Conservation (phyloP, 2,888 invertebrate species). For the Notodonta dromedarius region DNA sequence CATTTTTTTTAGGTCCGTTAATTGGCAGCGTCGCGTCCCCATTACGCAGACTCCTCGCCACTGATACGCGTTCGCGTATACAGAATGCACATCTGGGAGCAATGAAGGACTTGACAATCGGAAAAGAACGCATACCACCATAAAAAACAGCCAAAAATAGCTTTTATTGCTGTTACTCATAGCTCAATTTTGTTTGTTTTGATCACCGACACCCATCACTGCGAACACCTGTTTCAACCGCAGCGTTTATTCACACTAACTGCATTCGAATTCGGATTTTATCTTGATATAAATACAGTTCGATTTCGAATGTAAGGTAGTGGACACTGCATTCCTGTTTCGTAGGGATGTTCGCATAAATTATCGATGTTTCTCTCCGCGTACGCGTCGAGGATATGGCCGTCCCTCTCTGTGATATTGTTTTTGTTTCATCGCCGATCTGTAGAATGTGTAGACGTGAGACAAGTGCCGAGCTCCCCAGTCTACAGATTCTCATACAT, state of each 20-base stretch:
- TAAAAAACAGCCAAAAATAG: slow-evolving; percentile 22
- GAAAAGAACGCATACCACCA: slow-evolving; percentile 37
- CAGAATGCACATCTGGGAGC: slow-evolving; percentile 82
- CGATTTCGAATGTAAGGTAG: slow-evolving; percentile 27
- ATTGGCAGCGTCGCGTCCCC: slow-evolving; percentile 71
- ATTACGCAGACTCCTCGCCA: slow-evolving; percentile 66
- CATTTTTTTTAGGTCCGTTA: slow-evolving; percentile 62
- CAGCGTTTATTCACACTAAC: slow-evolving; percentile 59
- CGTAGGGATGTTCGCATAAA: slow-evolving; percentile 83
- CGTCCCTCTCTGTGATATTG: slow-evolving; percentile 75
- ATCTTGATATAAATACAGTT: slow-evolving; percentile 18
- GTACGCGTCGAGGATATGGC: slow-evolving; percentile 60
- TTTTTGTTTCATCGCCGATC: slow-evolving; percentile 70
- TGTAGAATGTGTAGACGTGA: slow-evolving; percentile 63
- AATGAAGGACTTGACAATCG: slow-evolving; percentile 54
- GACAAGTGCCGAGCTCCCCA: slow-evolving; percentile 64
- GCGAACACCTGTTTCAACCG: slow-evolving; percentile 82
- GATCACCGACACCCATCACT: slow-evolving; percentile 56
- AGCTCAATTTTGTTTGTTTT: slow-evolving; percentile 23
- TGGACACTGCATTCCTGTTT: slow-evolving; percentile 71
- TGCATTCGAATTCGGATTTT: slow-evolving; percentile 40
- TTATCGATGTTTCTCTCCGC: slow-evolving; percentile 80
- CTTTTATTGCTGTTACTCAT: slow-evolving; percentile 15
- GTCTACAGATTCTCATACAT: slow-evolving; percentile 55
- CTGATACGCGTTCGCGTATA: slow-evolving; percentile 72